Base-by-base conservation (phyloP, 2,113 vertebrate genomes). In the Oxyruncus cristatus region DNA sequence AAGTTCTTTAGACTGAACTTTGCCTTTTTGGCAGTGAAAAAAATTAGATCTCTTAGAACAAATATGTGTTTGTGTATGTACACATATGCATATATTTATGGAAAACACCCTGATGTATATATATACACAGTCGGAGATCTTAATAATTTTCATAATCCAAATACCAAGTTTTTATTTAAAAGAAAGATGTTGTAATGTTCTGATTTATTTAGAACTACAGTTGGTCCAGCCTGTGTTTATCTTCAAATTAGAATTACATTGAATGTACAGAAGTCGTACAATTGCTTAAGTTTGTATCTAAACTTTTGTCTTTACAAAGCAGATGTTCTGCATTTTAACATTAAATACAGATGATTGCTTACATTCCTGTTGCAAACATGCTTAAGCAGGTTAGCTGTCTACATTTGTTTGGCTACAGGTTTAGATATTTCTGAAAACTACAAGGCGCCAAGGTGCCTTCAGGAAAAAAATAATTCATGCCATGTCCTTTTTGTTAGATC, bases 371-470 rank as follows among this genome's bases (percentile, higher is more conserved):
- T 85, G 59, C 0, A 0, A 75, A 58, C 62, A 3, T 92, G 85
- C 90, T 94, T 92, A 78, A 89, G 88, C 88, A 92, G 78, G 78
- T 93, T 94, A 44, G 27, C 44, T 92, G 66, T 88, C 81, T 95
- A 8, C 53, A 6, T 85, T 88, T 92, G 30, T 92, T 92, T 88
- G 71, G 62, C 70, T 90, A 65, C 66, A 65, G 37, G 15, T 88
- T 76, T 50, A 61, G 49, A 10, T 89, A 28, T 79, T 82, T 93
- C 49, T 82, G 78, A 79, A 92, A 85, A 52, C 39, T 85, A 32
- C 41, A 28, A 49, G 0, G 5, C 2, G 35, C 55, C 87, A 91
- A 28, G 37, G 68, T 72, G 70, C 71, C 66, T 88, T 68, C 39
- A 63, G 85, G 84, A 53, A 82, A 71, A 35, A 49, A 35, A 9